phyloP scores from a whole-genome alignment of 2,888 invertebrate species.

The Tromatobia lineatoria region DNA sequence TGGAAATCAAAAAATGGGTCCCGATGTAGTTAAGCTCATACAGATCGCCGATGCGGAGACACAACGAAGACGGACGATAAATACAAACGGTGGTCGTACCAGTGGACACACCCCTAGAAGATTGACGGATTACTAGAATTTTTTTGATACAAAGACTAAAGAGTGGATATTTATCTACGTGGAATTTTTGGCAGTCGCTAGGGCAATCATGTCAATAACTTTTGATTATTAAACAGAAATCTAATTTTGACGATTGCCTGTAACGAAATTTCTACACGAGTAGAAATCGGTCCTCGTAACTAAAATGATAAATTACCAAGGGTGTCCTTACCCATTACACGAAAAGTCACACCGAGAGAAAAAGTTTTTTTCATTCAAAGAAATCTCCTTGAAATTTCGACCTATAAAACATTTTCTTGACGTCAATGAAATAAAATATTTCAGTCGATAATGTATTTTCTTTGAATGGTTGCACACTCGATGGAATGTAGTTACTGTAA shows the following conservation, averaged over 20 bases:
- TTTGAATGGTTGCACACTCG: too few species aligned
- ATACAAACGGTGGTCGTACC: neutral
- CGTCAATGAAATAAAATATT: too few species aligned
- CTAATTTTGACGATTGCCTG: neutral
- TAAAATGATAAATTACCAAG: neutral
- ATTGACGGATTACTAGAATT: constrained; percentile 11
- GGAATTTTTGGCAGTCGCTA: neutral
- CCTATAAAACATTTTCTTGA: too few species aligned
- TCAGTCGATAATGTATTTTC: too few species aligned
- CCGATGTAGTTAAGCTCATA: constrained; percentile 86
- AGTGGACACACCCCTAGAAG: neutral
- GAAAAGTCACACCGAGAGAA: neutral
- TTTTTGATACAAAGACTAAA: neutral
- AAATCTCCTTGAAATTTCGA: too few species aligned
- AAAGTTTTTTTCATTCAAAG: too few species aligned
- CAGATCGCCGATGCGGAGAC: constrained; percentile 85
- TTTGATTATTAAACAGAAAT: neutral
- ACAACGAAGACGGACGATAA: constrained; percentile 69
- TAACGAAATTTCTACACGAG: neutral
- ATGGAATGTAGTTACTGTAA: too few species aligned
- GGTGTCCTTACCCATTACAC: too few species aligned
- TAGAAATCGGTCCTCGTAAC: neutral
- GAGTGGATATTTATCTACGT: neutral
- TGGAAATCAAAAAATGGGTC: constrained; percentile 86
- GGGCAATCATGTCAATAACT: neutral